Conservation (phyloP, 1,140 invertebrate species). For the Ridgeia piscesae region DNA sequence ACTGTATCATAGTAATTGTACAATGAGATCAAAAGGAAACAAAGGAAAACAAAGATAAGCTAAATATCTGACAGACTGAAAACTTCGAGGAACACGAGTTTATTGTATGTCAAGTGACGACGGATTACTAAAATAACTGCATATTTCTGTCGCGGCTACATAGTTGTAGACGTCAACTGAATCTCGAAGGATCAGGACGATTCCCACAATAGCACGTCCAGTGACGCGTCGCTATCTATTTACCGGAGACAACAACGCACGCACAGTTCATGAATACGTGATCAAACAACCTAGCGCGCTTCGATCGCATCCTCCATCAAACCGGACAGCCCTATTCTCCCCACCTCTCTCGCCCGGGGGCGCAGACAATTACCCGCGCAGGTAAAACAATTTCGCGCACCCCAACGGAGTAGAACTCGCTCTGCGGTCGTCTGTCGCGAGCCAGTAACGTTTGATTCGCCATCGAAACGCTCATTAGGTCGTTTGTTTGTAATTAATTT, state of each 20-base stretch:
- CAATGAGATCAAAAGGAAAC: too few species aligned
- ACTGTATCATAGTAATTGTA: too few species aligned
- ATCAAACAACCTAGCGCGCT: neutral
- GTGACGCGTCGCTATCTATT: neutral
- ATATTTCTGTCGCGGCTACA: neutral
- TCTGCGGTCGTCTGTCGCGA: neutral
- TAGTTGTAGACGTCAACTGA: neutral
- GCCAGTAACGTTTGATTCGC: neutral
- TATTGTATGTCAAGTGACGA: neutral
- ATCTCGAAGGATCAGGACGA: neutral
- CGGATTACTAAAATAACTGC: neutral
- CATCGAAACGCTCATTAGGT: neutral
- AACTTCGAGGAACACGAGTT: neutral
- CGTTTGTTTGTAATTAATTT: slow-evolving; percentile 6
- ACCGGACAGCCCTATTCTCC: neutral
- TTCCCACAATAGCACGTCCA: neutral
- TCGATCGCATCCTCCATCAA: neutral
- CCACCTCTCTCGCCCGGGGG: too few species aligned
- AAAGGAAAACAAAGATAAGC: too few species aligned
- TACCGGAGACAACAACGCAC: neutral
- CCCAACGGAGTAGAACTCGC: too few species aligned
- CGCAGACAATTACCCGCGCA: neutral
- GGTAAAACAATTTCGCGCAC: neutral
- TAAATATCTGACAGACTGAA: neutral
- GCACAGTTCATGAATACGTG: neutral